Evolutionary conservation across 2,888 invertebrate genomes (phyloP).

Genomic region (Steinernema hermaphroditum): DNA sequence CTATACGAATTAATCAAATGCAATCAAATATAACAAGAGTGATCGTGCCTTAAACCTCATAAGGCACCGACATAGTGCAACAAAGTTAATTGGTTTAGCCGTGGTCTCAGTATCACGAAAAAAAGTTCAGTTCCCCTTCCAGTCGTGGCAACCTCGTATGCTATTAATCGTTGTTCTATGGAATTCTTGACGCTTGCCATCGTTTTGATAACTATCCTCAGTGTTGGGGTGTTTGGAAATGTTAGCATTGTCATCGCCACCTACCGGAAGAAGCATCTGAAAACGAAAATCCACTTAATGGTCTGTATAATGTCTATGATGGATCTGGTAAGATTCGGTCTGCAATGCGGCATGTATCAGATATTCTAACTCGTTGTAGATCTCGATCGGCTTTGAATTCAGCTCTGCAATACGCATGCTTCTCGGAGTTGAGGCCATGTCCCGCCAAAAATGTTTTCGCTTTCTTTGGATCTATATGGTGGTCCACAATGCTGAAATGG

Average conservation of each 20-base stretch:
- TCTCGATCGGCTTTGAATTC: conserved; percentile 4
- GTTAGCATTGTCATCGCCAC: not conserved
- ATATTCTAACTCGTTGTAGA: not conserved
- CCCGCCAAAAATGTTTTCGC: not conserved
- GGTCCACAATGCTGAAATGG: not conserved
- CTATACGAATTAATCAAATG: too few relatives aligned
- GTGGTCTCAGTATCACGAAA: too few relatives aligned
- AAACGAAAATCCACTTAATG: conserved; percentile 10
- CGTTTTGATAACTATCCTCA: not conserved
- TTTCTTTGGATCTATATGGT: conserved; percentile 6
- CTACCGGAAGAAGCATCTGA: conserved; percentile 16
- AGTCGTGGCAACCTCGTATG: too few relatives aligned
- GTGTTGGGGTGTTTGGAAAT: not conserved
- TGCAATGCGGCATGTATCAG: too few relatives aligned
- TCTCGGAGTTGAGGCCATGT: too few relatives aligned
- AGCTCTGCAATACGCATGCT: not conserved
- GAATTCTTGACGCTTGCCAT: too few relatives aligned
- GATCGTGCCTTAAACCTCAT: too few relatives aligned
- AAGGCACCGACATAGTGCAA: too few relatives aligned
- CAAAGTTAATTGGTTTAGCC: too few relatives aligned
- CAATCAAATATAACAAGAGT: too few relatives aligned
- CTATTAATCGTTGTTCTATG: too few relatives aligned
- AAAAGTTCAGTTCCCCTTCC: too few relatives aligned
- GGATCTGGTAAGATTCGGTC: conserved; percentile 7
- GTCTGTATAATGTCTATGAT: not conserved